Base-by-base conservation (phyloP, 2,888 invertebrate species). In the Coelinius sp. region DNA sequence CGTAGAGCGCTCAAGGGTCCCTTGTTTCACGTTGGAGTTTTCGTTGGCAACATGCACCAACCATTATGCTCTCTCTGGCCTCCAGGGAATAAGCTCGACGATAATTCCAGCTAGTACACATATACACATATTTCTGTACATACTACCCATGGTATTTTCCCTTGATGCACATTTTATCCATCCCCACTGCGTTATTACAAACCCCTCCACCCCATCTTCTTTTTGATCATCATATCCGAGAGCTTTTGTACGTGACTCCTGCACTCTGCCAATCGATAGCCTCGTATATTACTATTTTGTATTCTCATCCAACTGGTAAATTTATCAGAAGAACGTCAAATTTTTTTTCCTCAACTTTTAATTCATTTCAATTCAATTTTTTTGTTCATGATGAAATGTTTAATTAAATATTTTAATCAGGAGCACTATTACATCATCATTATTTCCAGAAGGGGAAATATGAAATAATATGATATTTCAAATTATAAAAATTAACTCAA, bases 41-140 rank as follows among this genome's bases (percentile, higher is more conserved):
- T 56, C 27, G 53, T 53, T 64, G 70, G 70, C 66, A 70, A 70
- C 70, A 70, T 65, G 70, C 70, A 62, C 65, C 70, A 56, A 66
- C 70, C 66, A 70, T 70, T 70, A 70, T 49, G 65, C 66, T 59
- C 49, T 41, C 41, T 65, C 41, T 70, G 12, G 38, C 63, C 63
- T 41, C 41, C n/a, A 41, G 63, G 63, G 63, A 63, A 63, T 63
- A n/a, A 63, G 10, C 41, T 41, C 41, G 20, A 63, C 41, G 41
- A 63, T 63, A 63, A 63, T 59, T 31, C 59, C 14, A 17, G 27
- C 56, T 27, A 56, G 56, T 5, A 31, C 10, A 59, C 20, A 14
- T 46, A 14, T 17, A 49, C 6, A 5, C 49, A 59, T 14, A 59
- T 20, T 20, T 17, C 27, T 59, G 35, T 35, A 35, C 4, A 49